Conservation (phyloP, 2,888 invertebrate genomes). For the Tenthredo scrophulariae region DNA sequence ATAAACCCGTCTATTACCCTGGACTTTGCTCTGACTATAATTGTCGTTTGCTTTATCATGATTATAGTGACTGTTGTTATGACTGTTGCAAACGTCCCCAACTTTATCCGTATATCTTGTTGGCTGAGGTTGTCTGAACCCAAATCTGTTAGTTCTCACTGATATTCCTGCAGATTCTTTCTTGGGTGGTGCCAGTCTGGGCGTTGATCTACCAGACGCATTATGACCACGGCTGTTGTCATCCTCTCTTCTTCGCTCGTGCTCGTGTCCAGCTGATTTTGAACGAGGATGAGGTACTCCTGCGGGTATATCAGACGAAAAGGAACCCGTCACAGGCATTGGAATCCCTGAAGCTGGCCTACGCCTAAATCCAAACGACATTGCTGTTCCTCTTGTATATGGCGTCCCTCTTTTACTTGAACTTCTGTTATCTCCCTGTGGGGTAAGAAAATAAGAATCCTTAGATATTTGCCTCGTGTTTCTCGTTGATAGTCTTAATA, state of each 20-base stretch:
- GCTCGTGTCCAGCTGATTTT: constrained; percentile 77
- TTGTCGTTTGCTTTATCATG: constrained; percentile 74
- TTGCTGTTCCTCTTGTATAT: constrained; percentile 87
- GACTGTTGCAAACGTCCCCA: constrained; percentile 81
- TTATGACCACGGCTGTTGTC: constrained; percentile 66
- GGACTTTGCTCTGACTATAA: constrained; percentile 63
- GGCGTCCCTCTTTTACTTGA: constrained; percentile 80
- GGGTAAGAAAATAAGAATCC: constrained; percentile 12
- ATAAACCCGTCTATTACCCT: constrained; percentile 66
- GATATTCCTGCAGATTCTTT: constrained; percentile 83
- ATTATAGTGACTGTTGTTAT: constrained; percentile 78
- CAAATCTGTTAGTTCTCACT: constrained; percentile 87
- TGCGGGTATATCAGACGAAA: constrained; percentile 63
- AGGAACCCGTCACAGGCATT: constrained; percentile 67
- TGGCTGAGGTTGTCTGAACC: constrained; percentile 85
- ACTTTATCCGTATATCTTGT: constrained; percentile 85
- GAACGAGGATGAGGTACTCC: constrained; percentile 78
- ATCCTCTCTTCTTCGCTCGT: constrained; percentile 71
- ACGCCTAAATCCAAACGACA: constrained; percentile 91
- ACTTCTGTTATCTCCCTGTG: constrained; percentile 83
- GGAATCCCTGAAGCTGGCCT: constrained; percentile 81
- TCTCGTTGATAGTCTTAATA: background rate
- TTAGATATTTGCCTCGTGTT: background rate
- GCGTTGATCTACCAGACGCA: constrained; percentile 84
- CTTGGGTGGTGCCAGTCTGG: constrained; percentile 83